These are phyloP conservation scores for Macropodus opercularis DNA, from an alignment of 2,797 vertebrate species.

Conservation along the genomic window DNA sequence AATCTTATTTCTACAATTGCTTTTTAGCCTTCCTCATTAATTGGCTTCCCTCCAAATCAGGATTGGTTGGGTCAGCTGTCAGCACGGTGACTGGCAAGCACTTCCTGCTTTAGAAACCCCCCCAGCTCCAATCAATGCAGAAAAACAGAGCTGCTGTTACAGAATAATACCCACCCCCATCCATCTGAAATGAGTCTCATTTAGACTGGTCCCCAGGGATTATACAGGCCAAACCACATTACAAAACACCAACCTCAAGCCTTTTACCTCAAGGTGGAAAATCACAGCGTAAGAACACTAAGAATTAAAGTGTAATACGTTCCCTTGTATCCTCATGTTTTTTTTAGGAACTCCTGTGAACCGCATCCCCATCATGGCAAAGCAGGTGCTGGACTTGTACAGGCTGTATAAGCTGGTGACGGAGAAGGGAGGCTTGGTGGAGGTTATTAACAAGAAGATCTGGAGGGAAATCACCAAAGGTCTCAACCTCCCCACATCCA, in stretches of 20 bases:
- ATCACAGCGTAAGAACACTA: no score
- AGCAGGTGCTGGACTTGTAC: slow-evolving; percentile 95
- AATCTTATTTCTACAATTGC: slow-evolving; percentile 65
- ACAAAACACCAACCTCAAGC: slow-evolving; percentile 31
- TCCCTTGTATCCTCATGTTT: background rate
- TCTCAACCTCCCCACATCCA: slow-evolving; percentile 96
- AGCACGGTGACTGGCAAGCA: slow-evolving; percentile 59
- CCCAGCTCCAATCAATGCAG: slow-evolving; percentile 53
- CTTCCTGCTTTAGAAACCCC: slow-evolving; percentile 42
- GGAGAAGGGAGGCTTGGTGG: slow-evolving; percentile 96
- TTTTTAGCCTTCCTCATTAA: slow-evolving; percentile 61
- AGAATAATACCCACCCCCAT: slow-evolving; percentile 59
- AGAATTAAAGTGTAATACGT: background rate
- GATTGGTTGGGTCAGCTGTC: slow-evolving; percentile 58
- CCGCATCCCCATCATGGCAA: slow-evolving; percentile 98
- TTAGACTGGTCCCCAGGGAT: slow-evolving; percentile 61
- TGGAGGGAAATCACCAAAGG: slow-evolving; percentile 99
- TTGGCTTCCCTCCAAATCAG: slow-evolving; percentile 67
- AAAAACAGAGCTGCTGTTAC: slow-evolving; percentile 46
- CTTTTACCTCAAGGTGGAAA: background rate
- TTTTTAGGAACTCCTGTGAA: slow-evolving; percentile 92
- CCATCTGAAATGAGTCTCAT: slow-evolving; percentile 69
- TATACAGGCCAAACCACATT: slow-evolving; percentile 49
- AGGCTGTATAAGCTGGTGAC: slow-evolving; percentile 95
- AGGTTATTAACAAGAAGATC: slow-evolving; percentile 99